Evolutionary conservation across 2,113 vertebrate species (phyloP).

Genomic region (Gymnogyps californianus): DNA sequence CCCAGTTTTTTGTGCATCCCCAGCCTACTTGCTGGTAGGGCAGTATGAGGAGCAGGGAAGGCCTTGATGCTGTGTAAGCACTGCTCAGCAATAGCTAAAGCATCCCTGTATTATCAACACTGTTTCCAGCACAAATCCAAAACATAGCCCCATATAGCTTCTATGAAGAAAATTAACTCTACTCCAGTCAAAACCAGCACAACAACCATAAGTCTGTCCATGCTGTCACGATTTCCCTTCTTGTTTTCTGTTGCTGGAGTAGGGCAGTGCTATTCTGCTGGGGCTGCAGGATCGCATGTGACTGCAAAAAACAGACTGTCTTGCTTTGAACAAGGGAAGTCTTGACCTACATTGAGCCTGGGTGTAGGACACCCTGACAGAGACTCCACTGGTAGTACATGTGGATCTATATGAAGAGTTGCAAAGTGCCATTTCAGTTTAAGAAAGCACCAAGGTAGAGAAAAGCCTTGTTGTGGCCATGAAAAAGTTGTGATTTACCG

Average conservation of each 20-base stretch:
- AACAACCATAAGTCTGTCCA: background rate
- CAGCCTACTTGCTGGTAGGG: background rate
- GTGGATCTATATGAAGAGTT: background rate
- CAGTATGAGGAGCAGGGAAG: background rate
- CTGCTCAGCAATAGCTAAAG: background rate
- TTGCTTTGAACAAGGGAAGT: background rate
- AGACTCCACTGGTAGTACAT: background rate
- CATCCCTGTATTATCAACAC: background rate
- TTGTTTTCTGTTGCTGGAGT: background rate
- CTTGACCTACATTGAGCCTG: fast-evolving
- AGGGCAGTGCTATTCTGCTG: background rate
- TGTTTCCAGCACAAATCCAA: background rate
- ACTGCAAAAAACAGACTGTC: background rate
- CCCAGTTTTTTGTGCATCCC: background rate
- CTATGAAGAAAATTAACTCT: background rate
- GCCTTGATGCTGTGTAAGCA: background rate
- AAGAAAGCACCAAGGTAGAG: background rate
- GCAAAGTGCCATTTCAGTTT: background rate
- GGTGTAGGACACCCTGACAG: background rate
- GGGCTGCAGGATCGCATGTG: background rate
- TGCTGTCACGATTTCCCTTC: background rate
- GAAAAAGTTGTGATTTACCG: background rate
- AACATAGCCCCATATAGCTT: background rate
- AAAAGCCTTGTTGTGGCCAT: background rate
- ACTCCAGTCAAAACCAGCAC: background rate